These are phyloP conservation scores for Eumerus sabulonum DNA, from an alignment of 2,888 invertebrate species.

Conservation along the genomic window DNA sequence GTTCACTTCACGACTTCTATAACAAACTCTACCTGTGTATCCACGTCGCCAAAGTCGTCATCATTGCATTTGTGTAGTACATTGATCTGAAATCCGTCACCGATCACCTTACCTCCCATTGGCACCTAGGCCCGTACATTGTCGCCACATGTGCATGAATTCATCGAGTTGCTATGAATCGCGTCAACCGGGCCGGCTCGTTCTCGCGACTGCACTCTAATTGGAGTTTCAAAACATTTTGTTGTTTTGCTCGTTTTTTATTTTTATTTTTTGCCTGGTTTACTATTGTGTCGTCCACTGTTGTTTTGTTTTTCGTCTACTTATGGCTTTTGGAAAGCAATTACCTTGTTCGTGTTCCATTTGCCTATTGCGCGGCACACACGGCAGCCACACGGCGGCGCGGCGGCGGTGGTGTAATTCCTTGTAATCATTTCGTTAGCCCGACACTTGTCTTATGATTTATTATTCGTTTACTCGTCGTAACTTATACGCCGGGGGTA, in stretches of 20 bases:
- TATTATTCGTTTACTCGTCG: neutral
- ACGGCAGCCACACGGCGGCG: neutral
- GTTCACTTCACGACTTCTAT: no score
- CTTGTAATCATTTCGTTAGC: slow-evolving; percentile 40
- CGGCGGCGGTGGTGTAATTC: slow-evolving; percentile 21
- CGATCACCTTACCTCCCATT: slow-evolving; percentile 2
- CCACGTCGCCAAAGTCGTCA: neutral
- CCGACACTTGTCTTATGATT: neutral
- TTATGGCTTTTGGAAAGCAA: slow-evolving; percentile 52
- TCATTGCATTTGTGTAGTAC: slow-evolving; percentile 20
- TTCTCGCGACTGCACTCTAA: slow-evolving; percentile 53
- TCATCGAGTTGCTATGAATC: slow-evolving; percentile 16
- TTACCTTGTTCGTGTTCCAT: slow-evolving; percentile 40
- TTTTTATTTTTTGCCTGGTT: slow-evolving; percentile 1
- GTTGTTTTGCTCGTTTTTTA: slow-evolving; percentile 10
- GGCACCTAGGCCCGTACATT: neutral
- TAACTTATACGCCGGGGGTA: no score
- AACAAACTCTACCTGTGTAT: no score
- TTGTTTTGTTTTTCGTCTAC: slow-evolving; percentile 28
- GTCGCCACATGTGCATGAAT: neutral
- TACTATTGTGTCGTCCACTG: neutral
- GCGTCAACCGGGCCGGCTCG: neutral
- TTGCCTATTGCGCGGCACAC: neutral
- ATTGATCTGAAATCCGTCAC: slow-evolving; percentile 30
- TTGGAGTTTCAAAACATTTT: slow-evolving; percentile 52